These are phyloP conservation scores for Lindbergichthys nudifrons DNA, from an alignment of 2,797 vertebrate genomes.

Conservation along the genomic window DNA sequence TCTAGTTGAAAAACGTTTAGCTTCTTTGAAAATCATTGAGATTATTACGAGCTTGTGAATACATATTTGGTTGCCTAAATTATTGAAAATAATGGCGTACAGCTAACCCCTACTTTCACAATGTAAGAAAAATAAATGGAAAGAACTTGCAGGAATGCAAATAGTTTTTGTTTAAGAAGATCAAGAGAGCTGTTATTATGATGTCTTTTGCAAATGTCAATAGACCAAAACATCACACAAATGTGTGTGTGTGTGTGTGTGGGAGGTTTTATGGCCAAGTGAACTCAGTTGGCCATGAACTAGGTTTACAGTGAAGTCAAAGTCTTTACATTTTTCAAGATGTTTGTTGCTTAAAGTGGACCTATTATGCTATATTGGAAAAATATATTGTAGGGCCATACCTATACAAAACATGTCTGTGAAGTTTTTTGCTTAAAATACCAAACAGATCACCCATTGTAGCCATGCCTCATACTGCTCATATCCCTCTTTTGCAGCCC, in stretches of 20 bases:
- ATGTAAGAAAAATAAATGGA: neutral
- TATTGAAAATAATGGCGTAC: too few species aligned
- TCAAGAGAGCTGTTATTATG: neutral
- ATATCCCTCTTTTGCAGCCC: too few species aligned
- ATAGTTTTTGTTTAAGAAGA: neutral
- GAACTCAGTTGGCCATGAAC: neutral
- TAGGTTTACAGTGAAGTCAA: neutral
- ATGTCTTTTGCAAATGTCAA: neutral
- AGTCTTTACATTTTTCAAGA: neutral
- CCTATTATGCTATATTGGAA: too few species aligned
- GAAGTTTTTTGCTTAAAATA: too few species aligned
- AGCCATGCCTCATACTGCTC: too few species aligned
- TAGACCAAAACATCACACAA: slow-evolving; percentile 8
- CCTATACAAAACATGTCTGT: too few species aligned
- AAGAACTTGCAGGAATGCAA: neutral
- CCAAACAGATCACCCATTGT: too few species aligned
- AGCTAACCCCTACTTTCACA: neutral
- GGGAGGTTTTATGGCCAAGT: neutral
- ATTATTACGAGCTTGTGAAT: too few species aligned
- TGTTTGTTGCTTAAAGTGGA: neutral
- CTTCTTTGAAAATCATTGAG: too few species aligned
- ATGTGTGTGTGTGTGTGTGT: neutral
- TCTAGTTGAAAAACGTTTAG: too few species aligned
- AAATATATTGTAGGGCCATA: too few species aligned
- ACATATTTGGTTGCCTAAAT: too few species aligned